A percentile compares a stretch with the other conserved stretches of the same genome.
Conservation (phyloP, 2,113 vertebrate species). For the Callithrix jacchus region DNA sequence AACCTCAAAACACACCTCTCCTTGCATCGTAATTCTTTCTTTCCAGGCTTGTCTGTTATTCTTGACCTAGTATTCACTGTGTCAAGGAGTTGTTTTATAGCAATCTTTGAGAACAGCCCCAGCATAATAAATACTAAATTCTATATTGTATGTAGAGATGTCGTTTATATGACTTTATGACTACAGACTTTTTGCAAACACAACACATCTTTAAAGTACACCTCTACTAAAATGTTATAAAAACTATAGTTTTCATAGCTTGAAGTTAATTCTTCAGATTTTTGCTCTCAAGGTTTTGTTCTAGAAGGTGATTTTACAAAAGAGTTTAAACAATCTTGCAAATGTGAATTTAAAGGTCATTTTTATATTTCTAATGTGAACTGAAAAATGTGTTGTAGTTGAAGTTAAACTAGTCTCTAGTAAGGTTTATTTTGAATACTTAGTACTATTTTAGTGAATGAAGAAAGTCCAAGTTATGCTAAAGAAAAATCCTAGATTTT, state of each 20-base stretch:
- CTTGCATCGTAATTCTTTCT: not conserved
- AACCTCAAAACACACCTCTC: not conserved
- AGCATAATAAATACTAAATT: not conserved
- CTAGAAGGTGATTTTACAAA: conserved; percentile 45
- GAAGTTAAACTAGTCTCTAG: not conserved
- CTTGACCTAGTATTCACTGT: not conserved
- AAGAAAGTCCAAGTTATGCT: not conserved
- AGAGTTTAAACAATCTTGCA: conserved; percentile 25
- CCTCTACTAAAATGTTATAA: conserved; percentile 25
- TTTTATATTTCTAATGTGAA: conserved; percentile 36
- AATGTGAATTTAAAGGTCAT: conserved; percentile 18
- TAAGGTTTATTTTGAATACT: conserved; percentile 10
- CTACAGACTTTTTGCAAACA: not conserved
- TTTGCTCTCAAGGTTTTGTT: conserved; percentile 48
- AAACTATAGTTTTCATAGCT: not conserved
- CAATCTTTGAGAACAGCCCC: not conserved
- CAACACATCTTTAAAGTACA: not conserved
- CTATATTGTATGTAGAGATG: not conserved
- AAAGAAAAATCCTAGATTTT: not conserved
- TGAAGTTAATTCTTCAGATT: conserved; percentile 8
- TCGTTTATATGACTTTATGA: not conserved
- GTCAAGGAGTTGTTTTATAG: not conserved
- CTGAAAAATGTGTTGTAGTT: conserved; percentile 37
- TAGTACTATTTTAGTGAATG: conserved; percentile 21
- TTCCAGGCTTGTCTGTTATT: not conserved